Base-by-base conservation (phyloP, 1,140 invertebrate genomes). In the Chironomus striatipennis region DNA sequence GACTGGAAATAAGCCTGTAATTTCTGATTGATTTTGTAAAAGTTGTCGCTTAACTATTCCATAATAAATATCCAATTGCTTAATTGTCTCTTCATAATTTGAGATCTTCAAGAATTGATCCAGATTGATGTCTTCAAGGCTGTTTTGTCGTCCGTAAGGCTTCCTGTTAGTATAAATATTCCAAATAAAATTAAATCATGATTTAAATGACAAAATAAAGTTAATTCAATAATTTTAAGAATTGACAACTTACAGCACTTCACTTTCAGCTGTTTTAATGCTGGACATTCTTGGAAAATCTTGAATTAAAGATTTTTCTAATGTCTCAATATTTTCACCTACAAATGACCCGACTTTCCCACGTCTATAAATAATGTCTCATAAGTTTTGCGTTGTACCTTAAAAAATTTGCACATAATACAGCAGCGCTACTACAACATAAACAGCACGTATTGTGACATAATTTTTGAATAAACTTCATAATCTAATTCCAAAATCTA, bases 21-120 rank as follows among this genome's bases (percentile, higher is more conserved):
- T 97, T 74, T 92, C 91, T 83, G 96, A 98, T 86, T 99, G 97
- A 83, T 93, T 94, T 72, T 90, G 87, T 20, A 99, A 82, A 74
- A 99, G 85, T 80, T 98, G 95, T 75, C 94, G 85, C 85, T 98
- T 98, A 7, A 98, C 93, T 78, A 95, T 92, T 78, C 94, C 94
- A 89, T 96, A 97, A 82, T 95, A 96, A 79, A 94, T 90, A 83
- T 97, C 94, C 73, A 97, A 83, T 83, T 95, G 93, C 77, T 89
- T 86, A 3, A 96, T 92, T 47, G 93, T 95, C 76, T 95, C 93
- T 83, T 95, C 93, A 85, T 96, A 96, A 83, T 94, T 94, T 8
- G 90, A 90, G 47, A 91, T 90, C 84, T 92, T 93, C 42, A 92
- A 81, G 79, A 90, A 92, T 83, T 91, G 90, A 77, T 91, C 90